Conservation (phyloP, 2,113 vertebrate genomes). For the Gallinago paraguaiae region DNA sequence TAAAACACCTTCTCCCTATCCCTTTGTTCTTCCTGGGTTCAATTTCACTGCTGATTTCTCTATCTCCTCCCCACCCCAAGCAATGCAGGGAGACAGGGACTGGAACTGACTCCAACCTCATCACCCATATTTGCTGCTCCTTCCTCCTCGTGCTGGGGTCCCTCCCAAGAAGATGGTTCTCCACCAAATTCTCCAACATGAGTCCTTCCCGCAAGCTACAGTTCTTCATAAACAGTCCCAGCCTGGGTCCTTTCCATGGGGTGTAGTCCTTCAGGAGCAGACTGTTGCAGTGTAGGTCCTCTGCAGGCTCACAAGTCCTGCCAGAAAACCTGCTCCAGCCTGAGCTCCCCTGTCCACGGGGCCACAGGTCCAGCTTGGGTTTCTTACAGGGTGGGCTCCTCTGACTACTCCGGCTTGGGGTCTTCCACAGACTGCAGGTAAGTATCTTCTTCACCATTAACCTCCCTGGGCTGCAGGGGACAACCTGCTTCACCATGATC, state of each 20-base stretch:
- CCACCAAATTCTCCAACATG: background rate
- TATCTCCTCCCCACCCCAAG: background rate
- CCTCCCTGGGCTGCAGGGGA: background rate
- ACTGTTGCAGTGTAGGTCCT: background rate
- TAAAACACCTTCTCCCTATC: background rate
- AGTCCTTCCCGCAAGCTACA: too few species aligned
- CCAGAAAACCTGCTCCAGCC: background rate
- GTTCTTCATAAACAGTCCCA: background rate
- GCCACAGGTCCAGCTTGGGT: background rate
- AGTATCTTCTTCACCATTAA: too few species aligned
- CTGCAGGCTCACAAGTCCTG: background rate
- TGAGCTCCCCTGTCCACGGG: background rate
- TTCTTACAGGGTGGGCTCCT: background rate
- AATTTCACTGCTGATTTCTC: background rate
- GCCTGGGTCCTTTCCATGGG: background rate
- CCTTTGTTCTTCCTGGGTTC: background rate
- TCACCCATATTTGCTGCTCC: background rate
- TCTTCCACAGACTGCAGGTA: background rate
- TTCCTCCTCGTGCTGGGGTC: background rate
- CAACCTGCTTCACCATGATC: background rate
- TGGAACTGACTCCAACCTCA: too few species aligned
- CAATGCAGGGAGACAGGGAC: background rate
- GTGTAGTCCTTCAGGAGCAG: background rate
- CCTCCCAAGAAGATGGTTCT: background rate
- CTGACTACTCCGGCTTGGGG: background rate